Evolutionary conservation across 2,888 invertebrate genomes (phyloP).

Genomic region (Molorchus minor): DNA sequence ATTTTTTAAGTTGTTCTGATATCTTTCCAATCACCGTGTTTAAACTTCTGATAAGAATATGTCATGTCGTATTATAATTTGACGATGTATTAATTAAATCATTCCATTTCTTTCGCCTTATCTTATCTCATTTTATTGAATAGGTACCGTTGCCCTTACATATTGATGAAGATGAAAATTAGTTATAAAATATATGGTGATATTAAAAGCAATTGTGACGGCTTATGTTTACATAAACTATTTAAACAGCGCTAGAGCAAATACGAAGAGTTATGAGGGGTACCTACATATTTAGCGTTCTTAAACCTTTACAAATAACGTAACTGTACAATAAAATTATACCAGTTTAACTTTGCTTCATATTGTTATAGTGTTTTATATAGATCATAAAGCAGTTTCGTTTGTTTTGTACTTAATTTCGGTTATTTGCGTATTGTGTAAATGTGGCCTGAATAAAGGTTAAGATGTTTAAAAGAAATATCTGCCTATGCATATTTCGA

Average conservation of each 20-base stretch:
- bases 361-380: conserved; percentile 38
- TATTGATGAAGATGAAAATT: conserved; percentile 40
- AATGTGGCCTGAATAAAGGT: conserved; percentile 3
- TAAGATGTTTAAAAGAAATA: not conserved
- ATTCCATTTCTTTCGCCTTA: conserved; percentile 17
- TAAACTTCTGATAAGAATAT: not conserved
- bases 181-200: conserved; percentile 38
- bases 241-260: conserved; percentile 40
- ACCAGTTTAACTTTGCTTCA: conserved; percentile 37
- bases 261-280: conserved; percentile 42
- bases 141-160: conserved; percentile 16
- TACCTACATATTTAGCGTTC: conserved; percentile 39
- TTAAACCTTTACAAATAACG: conserved; percentile 44
- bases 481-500: too few relatives aligned
- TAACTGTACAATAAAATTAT: conserved; percentile 38
- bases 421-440: conserved; percentile 20
- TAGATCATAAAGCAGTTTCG: conserved; percentile 16
- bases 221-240: conserved; percentile 39
- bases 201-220: conserved; percentile 40
- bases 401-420: conserved; percentile 21
- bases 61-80: not conserved
- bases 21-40: too few relatives aligned
- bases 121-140: conserved; percentile 27
- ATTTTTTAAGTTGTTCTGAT: too few relatives aligned
- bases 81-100: not conserved